Evolutionary conservation across 1,140 invertebrate genomes (phyloP).

Genomic region (Goniozus legneri): DNA sequence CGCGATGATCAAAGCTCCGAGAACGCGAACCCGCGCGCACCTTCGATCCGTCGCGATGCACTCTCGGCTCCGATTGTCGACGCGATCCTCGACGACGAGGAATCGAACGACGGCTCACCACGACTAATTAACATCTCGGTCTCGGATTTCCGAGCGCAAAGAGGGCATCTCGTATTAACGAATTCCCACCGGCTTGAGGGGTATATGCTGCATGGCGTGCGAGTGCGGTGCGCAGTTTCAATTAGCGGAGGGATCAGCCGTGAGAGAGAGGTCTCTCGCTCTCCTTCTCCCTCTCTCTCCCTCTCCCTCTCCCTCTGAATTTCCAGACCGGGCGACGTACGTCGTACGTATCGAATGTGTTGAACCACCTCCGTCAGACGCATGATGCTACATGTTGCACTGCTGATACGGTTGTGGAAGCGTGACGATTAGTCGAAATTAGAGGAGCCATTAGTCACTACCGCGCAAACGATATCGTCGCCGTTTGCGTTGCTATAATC

Average conservation of each 20-base stretch:
- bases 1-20: no score
- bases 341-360: slow-evolving; percentile 23
- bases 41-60: not conserved
- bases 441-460: slow-evolving; percentile 27
- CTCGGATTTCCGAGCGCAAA: no score
- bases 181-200: no score
- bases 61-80: not conserved
- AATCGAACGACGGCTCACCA: not conserved
- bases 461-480: slow-evolving; percentile 6
- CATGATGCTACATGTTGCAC: slow-evolving; percentile 4
- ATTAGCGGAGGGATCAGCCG: slow-evolving; percentile 19
- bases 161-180: no score
- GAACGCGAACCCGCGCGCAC: no score
- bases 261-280: not conserved
- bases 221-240: not conserved
- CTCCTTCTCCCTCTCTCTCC: no score
- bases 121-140: no score
- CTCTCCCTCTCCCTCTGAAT: no score
- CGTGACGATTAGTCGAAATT: slow-evolving; percentile 33
- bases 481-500: no score
- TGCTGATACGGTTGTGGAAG: not conserved
- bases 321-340: no score
- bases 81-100: not conserved
- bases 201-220: not conserved
- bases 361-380: slow-evolving; percentile 22